Base-by-base conservation (phyloP, 2,888 invertebrate genomes). In the Blomia tropicalis region DNA sequence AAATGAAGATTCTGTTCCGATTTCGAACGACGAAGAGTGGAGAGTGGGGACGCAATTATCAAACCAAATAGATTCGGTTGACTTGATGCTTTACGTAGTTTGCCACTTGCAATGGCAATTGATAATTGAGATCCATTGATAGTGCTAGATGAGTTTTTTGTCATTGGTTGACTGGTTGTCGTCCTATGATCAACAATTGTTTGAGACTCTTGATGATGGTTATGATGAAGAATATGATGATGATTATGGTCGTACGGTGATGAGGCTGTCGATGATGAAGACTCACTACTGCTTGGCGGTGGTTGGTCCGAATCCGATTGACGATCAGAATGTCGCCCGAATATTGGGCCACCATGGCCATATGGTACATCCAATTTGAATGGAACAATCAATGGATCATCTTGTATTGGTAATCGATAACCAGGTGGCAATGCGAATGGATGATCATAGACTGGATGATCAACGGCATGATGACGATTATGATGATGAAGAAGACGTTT, bases 401-500 rank as follows among this genome's bases (percentile, higher is more conserved):
- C 30, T n/a, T n/a, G n/a, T n/a, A n/a, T n/a, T 56, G 56, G 51
- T 27, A 47, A n/a, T 47, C 51, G 7, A n/a, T 47, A 47, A n/a
- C n/a, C n/a, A n/a, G n/a, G n/a, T 7, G 51, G 51, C 51, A 47
- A n/a, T 47, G 23, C 51, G 51, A 25, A 47, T n/a, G 41, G 41
- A 11, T 36, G 36, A 7, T 47, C 51, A n/a, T 47, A 47, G 7
- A 47, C 7, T 47, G 51, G 27, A 7, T 47, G 7, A 7, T 47
- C 51, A n/a, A 17, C 14, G 41, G 14, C n/a, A 17, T 36, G 36
- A 11, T 47, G 7, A 7, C 51, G 51, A 7, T 47, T n/a, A 11
- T 11, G 7, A 7, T 47, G 7, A 27, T 47, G 51, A n/a, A n/a
- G 36, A 11, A 11, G 7, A 7, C 51, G 51, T 14, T 47, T n/a